A percentile compares a stretch with the other conserved stretches of the same genome.
Evolutionary conservation across 2,888 invertebrate species (phyloP).

Genomic region (Lordiphosa fenestrarum): DNA sequence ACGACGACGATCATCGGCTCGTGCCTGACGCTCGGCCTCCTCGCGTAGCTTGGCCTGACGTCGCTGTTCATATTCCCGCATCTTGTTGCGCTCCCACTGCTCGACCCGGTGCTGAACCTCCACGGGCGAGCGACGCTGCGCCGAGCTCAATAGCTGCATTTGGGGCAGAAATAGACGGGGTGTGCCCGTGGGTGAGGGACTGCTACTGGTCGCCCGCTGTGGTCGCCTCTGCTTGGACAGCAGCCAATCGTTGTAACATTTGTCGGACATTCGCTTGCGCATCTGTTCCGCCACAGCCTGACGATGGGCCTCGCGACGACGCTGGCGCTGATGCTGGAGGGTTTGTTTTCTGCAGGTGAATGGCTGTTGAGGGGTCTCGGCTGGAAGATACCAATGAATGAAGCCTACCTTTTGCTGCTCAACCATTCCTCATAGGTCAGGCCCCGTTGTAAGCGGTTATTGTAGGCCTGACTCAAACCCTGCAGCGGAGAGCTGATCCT

Average conservation of each 20-base stretch:
- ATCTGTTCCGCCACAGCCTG: slow-evolving; percentile 16
- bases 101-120: slow-evolving; percentile 1
- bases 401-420: slow-evolving; percentile 32
- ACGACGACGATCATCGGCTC: slow-evolving; percentile 22
- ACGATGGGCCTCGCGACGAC: slow-evolving; percentile 17
- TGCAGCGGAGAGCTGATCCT: neutral
- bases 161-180: neutral
- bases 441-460: neutral
- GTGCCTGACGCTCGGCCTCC: slow-evolving; percentile 3
- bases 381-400: too few relatives aligned
- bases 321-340: slow-evolving; percentile 10
- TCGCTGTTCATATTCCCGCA: slow-evolving; percentile 11
- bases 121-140: neutral
- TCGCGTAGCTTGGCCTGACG: slow-evolving; percentile 1
- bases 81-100: slow-evolving; percentile 35
- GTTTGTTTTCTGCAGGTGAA: slow-evolving; percentile 19
- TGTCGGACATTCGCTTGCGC: slow-evolving; percentile 29
- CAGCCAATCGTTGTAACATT: slow-evolving; percentile 37
- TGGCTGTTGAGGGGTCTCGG: too few relatives aligned
- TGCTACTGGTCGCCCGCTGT: too few relatives aligned
- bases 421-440: slow-evolving; percentile 43
- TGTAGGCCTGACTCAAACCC: too few relatives aligned
- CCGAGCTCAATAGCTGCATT: neutral
- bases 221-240: slow-evolving; percentile 16
- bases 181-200: neutral